Base-by-base conservation (phyloP, 2,797 vertebrate species). In the Gymnoscopelus microlampas region DNA sequence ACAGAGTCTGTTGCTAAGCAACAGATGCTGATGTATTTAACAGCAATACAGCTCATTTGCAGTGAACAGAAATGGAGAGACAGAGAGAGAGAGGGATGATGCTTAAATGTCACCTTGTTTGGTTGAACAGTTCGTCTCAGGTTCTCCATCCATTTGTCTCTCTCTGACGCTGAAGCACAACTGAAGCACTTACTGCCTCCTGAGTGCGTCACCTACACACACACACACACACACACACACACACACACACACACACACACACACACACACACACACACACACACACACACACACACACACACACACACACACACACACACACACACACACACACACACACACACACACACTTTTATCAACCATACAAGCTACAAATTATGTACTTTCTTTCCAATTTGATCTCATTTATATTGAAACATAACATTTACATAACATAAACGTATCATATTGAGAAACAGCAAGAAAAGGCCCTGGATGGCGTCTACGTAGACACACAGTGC, bases 71-170 rank as follows among this genome's bases (percentile, higher is more conserved):
- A n/a, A n/a, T 12, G 49, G 49, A 50, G 19, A 19, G 19, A 19
- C 19, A 19, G 49, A 50, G 5, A 19, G 49, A 50, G 5, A 50
- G 49, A 50, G 49, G 49, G 49, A n/a, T 2, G 9, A 67, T 15
- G 4, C 4, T 35, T 19, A 53, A 9, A 47, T 2, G 9, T 86
- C 92, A 96, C 98, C 96, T 99, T 99, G 91, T 97, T 98, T 3
- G 97, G 97, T 74, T 99, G 97, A 49, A 97, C 93, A 0, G 96
- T 96, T 71, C 97, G 94, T 63, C 95, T 93, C 78, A 99, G 93
- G 89, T 98, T 99, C 86, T 99, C 97, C 96, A 99, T 98, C 98
- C 97, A 99, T 89, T 96, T 97, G 92, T 99, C 98, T 90, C 97
- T 94, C 87, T 99, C 97, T 5, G 97, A 95, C 10, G 95, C 94